Evolutionary conservation across 2,797 vertebrate genomes (phyloP), one percentile per base, ranked within the genome.

Genomic region (Tinamus major): DNA sequence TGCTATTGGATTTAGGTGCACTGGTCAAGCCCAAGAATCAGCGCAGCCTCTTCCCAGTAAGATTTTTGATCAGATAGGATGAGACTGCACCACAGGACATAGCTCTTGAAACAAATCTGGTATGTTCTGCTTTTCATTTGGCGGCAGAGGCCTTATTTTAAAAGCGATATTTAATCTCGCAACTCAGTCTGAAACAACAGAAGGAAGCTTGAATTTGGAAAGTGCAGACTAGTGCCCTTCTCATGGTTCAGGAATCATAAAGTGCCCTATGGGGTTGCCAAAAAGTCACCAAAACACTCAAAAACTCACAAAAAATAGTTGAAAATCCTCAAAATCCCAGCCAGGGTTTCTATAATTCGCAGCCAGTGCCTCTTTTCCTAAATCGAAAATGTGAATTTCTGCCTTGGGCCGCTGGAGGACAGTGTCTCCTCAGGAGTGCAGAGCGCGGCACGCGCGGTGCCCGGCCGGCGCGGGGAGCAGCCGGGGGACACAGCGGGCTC

Each of bases 361-460:
- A 1, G 51, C 4, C 56, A 0, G 8, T 0, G 53, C 3, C 37
- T 11, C 42, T 23, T 0, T 27, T 2, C 6, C 27, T 15, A 63
- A 10, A 13, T 20, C 49, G n/a, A 7, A 63, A 6, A 27, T 69
- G 39, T 59, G 86, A 53, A 77, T 69, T 96, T 20, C 93, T 87
- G 70, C 10, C 42, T 48, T 31, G 2, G 11, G 74, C 96, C 98
- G 96, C 97, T 69, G 96, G 98, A 96, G 97, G 97, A 13, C 95
- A 97, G 97, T 78, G 27, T 97, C 69, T 95, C 33, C 86, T 75
- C n/a, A 71, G 17, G 35, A 95, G 92, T 83, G 63, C 31, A 5
- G 35, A 3, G 46, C n/a, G 53, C 64, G 63, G 4, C 5, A 71
- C 10, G 13, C 23, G 35, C 35, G 35, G 18, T 0, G 87, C 90